phyloP scores from a whole-genome alignment of 2,113 vertebrate genomes.

The Parotia lawesii region DNA sequence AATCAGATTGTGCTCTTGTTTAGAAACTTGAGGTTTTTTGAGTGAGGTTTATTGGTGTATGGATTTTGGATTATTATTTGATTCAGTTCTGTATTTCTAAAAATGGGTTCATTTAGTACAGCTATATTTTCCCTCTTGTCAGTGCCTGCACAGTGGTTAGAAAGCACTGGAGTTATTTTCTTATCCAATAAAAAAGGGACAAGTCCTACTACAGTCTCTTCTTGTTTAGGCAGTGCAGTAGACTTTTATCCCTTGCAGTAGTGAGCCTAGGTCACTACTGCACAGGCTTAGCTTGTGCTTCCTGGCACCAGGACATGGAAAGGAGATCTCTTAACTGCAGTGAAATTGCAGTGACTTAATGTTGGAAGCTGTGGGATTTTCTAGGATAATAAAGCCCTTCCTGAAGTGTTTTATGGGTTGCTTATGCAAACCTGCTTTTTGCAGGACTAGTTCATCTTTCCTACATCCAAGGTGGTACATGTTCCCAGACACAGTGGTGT shows the following conservation, averaged over 20 bases:
- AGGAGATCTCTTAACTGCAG: neutral
- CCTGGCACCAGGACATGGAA: neutral
- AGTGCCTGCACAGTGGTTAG: neutral
- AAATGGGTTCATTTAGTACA: neutral
- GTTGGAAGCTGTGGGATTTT: neutral
- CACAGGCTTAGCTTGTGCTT: neutral
- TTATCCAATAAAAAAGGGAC: neutral
- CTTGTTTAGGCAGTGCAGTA: neutral
- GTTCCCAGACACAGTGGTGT: neutral
- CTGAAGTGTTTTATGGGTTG: neutral
- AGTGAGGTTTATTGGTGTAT: neutral
- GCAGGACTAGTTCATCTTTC: neutral
- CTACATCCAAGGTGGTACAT: rapidly evolving
- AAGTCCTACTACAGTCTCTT: neutral
- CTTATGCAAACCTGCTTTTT: neutral
- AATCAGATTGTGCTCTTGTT: neutral
- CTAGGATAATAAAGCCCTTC: neutral
- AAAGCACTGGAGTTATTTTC: neutral
- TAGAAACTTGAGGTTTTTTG: neutral
- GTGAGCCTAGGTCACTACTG: neutral
- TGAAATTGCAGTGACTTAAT: neutral
- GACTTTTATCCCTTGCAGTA: neutral
- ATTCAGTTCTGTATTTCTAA: neutral
- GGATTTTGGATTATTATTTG: neutral
- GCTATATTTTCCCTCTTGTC: neutral